Evolutionary conservation across 2,888 invertebrate genomes (phyloP).

Genomic region (Hartigia nigra): DNA sequence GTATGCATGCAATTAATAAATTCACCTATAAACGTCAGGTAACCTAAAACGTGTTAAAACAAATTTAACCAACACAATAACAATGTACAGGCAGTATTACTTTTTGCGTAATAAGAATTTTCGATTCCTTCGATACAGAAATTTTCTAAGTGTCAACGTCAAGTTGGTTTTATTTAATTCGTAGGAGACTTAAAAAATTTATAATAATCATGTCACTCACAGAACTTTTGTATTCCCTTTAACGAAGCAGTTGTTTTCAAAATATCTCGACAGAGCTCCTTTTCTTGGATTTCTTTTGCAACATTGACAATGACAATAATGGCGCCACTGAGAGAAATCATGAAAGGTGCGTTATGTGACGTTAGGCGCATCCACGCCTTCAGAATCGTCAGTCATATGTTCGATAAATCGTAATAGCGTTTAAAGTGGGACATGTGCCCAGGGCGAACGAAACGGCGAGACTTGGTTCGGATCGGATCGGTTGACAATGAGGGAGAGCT

Average conservation of each 20-base stretch:
- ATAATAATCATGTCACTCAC: no score
- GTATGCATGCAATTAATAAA: neutral
- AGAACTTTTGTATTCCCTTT: neutral
- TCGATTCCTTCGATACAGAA: neutral
- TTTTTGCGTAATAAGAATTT: neutral
- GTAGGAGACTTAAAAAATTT: no score
- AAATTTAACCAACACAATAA: neutral
- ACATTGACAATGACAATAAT: neutral
- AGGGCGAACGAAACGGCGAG: conserved; percentile 25
- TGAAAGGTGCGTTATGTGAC: neutral
- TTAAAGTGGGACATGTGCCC: conserved; percentile 54
- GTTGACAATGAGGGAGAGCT: conserved; percentile 57
- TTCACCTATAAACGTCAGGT: neutral
- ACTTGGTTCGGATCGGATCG: conserved; percentile 29
- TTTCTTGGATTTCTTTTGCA: neutral
- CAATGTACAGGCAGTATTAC: neutral
- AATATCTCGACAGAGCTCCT: neutral
- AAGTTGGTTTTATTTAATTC: no score
- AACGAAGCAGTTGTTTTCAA: neutral
- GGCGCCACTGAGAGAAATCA: neutral
- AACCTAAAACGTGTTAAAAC: neutral
- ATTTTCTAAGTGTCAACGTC: neutral
- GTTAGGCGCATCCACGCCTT: neutral
- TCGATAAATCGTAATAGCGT: conserved; percentile 43
- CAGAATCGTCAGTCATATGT: conserved; percentile 6